A percentile compares a stretch with the other conserved stretches of the same genome.
phyloP scores from a whole-genome alignment of 2,113 vertebrate species.

The Tapirus terrestris region DNA sequence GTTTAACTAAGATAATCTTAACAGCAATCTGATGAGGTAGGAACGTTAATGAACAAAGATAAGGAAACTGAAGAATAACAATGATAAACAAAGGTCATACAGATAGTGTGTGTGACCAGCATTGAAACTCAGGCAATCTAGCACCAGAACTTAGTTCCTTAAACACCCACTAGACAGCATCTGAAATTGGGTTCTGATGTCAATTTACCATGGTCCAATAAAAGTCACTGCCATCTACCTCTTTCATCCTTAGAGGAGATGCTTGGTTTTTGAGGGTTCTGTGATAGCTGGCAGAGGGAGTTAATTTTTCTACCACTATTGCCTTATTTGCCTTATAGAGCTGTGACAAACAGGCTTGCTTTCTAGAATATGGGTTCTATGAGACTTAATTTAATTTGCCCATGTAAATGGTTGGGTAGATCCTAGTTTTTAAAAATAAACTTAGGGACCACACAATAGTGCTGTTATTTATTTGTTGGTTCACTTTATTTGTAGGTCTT shows the following conservation, averaged over 20 bases:
- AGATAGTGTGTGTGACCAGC: neutral
- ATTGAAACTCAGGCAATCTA: neutral
- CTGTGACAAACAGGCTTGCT: neutral
- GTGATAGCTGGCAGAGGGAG: neutral
- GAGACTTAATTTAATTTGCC: neutral
- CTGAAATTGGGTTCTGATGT: neutral
- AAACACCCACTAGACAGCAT: neutral
- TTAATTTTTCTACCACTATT: neutral
- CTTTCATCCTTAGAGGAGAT: neutral
- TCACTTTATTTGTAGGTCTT: neutral
- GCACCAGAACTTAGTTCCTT: neutral
- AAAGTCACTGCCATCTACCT: neutral
- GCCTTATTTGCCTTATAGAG: neutral
- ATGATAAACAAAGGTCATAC: neutral
- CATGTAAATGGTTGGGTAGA: neutral
- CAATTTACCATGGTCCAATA: neutral
- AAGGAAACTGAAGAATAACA: neutral
- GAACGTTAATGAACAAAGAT: neutral
- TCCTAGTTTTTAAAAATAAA: conserved; percentile 17
- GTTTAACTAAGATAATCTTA: neutral
- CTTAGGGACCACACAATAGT: neutral
- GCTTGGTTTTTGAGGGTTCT: neutral
- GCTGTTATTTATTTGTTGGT: neutral
- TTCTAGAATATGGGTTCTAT: neutral
- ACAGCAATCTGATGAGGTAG: neutral